A percentile compares a stretch with the other conserved stretches of the same genome.
Conservation (phyloP, 2,888 invertebrate genomes). For the Charanyca ferruginea region DNA sequence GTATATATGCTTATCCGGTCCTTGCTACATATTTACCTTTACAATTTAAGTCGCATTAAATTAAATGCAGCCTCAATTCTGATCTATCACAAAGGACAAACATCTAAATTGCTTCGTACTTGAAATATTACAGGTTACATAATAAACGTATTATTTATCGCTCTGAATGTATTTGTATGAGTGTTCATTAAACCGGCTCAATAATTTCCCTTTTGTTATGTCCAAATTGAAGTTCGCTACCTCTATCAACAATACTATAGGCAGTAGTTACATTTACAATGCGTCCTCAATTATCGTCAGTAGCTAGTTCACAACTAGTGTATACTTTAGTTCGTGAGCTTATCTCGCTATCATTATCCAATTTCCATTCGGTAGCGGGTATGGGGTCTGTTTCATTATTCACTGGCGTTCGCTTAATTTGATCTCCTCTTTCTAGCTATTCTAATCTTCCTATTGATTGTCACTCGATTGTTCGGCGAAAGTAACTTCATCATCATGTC, state of each 20-base stretch:
- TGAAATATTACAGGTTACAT: conserved; percentile 37
- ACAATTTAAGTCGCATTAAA: not conserved
- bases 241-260: conserved; percentile 43
- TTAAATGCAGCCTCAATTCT: conserved; percentile 6
- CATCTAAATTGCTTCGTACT: conserved; percentile 33
- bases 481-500: conserved; percentile 32
- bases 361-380: conserved; percentile 59
- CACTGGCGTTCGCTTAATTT: conserved; percentile 53
- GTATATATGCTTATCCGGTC: too few relatives aligned
- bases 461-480: conserved; percentile 26
- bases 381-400: conserved; percentile 59
- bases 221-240: conserved; percentile 63
- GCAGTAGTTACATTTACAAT: conserved; percentile 53
- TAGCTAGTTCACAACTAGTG: conserved; percentile 56
- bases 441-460: conserved; percentile 35
- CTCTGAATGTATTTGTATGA: conserved; percentile 45
- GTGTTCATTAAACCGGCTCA: conserved; percentile 49
- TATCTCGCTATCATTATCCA: conserved; percentile 58
- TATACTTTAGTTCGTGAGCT: conserved; percentile 53
- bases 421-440: conserved; percentile 40
- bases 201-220: conserved; percentile 67
- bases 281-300: conserved; percentile 56
- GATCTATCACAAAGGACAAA: not conserved
- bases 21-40: too few relatives aligned
- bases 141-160: conserved; percentile 49